Evolutionary conservation across 2,888 invertebrate genomes (phyloP), one percentile per base, ranked within the genome.

Genomic region (Eutolmus rufibarbis): DNA sequence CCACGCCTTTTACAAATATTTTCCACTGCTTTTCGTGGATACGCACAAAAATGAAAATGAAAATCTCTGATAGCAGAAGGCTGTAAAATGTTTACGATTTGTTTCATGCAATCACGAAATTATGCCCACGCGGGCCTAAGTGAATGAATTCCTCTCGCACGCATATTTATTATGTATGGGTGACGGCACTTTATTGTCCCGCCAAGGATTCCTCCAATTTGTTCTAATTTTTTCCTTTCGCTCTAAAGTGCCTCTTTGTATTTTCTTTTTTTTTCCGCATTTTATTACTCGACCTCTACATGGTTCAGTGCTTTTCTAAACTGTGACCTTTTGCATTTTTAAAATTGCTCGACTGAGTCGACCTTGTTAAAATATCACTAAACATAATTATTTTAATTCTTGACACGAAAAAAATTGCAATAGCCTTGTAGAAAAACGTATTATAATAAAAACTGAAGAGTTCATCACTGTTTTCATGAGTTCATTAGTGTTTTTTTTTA

Each of bases 31-130:
- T 78, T 43, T 43, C 23, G 14, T 79, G 78, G 46, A 51, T 51
- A 37, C n/a, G n/a, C 12, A 76, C 37, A 40, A 37, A 23, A 76
- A 34, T n/a, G 37, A 57, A 56, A 82, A 82, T 82, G 82, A 82
- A 79, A 82, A 82, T 82, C 82, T 82, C 37, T 82, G 82, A 57
- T 66, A 82, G 23, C 37, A 78, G n/a, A 34, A 34, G 31, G 82
- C 37, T 66, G 37, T 82, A 82, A 82, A 82, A 82, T 82, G 57
- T 82, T 82, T 82, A 82, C 82, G 82, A 82, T 82, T 82, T 82
- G 66, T 82, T 82, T 82, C 51, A 82, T 82, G 66, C 37, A 82
- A 57, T 31, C 56, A 82, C 57, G 19, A n/a, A 82, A 66, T 66
- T 66, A 66, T 66, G 66, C 66, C 66, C 28, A 66, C 23, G 66